phyloP scores from a whole-genome alignment of 2,888 invertebrate species.

The Drosophila nigritarsus region DNA sequence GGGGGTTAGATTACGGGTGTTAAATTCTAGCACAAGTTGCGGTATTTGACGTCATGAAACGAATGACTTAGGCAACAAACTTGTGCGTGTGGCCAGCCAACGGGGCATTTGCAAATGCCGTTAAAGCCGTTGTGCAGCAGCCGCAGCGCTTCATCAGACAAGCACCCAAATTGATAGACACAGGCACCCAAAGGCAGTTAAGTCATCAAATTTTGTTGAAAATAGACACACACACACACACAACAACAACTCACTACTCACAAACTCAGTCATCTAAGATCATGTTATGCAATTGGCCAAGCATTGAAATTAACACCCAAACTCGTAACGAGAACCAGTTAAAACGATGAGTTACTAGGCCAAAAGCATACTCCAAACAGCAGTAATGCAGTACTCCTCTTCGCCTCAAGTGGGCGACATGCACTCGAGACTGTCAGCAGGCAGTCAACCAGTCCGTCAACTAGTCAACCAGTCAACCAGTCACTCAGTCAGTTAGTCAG shows the following conservation, averaged over 20 bases:
- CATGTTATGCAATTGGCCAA: constrained; percentile 36
- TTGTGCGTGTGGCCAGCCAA: constrained; percentile 31
- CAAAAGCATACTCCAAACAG: constrained; percentile 17
- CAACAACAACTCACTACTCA: background rate
- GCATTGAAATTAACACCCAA: constrained; percentile 35
- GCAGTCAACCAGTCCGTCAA: constrained; percentile 2
- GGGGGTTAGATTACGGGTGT: constrained; percentile 18
- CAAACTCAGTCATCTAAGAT: constrained; percentile 28
- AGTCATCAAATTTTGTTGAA: constrained; percentile 24
- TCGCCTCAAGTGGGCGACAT: constrained; percentile 13
- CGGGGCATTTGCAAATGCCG: constrained; percentile 45
- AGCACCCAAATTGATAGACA: background rate
- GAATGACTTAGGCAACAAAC: constrained; percentile 67
- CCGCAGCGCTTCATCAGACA: constrained; percentile 12
- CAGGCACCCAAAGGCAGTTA: constrained; percentile 2
- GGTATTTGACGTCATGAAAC: constrained; percentile 76
- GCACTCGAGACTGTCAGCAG: constrained; percentile 9
- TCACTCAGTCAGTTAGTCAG: constrained; percentile 4
- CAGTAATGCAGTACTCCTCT: constrained; percentile 7
- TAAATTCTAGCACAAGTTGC: constrained; percentile 73
- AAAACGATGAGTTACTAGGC: constrained; percentile 12
- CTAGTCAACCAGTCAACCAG: background rate
- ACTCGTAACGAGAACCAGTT: constrained; percentile 5
- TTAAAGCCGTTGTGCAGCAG: constrained; percentile 28
- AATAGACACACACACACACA: background rate